Conservation (phyloP, 53 echinoderm and acorn worm genomes). For the Paelopatides confundens region DNA sequence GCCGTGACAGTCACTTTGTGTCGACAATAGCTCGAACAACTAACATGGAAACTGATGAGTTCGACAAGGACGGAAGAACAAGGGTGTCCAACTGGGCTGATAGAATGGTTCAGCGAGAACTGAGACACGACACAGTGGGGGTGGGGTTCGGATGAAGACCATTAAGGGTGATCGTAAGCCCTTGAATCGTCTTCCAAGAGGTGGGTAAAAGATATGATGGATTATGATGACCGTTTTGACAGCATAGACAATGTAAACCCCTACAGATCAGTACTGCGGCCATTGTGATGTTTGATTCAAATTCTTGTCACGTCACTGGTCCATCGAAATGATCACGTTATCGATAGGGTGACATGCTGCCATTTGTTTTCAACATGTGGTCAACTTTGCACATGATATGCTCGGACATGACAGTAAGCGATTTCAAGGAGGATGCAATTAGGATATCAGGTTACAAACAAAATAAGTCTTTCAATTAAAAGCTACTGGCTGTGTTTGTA, state of each 20-base stretch:
- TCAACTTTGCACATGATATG: background rate
- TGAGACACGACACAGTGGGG: conserved; percentile 27
- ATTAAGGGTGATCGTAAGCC: conserved; percentile 22
- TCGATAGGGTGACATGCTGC: conserved; percentile 3
- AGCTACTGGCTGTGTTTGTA: too few species aligned
- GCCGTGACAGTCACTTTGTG: conserved; percentile 24
- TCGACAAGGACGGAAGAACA: conserved; percentile 15
- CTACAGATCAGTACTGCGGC: background rate
- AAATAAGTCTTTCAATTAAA: too few species aligned
- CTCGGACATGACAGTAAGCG: too few species aligned
- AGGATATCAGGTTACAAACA: too few species aligned
- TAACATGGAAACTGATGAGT: background rate
- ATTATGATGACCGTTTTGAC: background rate
- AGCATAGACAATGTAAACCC: too few species aligned
- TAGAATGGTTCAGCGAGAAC: conserved; percentile 3
- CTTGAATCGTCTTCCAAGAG: background rate
- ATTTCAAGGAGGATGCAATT: too few species aligned
- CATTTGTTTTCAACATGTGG: conserved; percentile 11
- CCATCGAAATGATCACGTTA: background rate
- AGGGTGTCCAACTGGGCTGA: conserved; percentile 17
- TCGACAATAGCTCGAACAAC: background rate
- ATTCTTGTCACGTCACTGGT: background rate
- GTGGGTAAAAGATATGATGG: conserved; percentile 15
- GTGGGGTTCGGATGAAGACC: conserved; percentile 27
- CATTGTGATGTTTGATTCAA: background rate